Conservation (phyloP, 2,888 invertebrate genomes). For the Oligia fasciuncula region DNA sequence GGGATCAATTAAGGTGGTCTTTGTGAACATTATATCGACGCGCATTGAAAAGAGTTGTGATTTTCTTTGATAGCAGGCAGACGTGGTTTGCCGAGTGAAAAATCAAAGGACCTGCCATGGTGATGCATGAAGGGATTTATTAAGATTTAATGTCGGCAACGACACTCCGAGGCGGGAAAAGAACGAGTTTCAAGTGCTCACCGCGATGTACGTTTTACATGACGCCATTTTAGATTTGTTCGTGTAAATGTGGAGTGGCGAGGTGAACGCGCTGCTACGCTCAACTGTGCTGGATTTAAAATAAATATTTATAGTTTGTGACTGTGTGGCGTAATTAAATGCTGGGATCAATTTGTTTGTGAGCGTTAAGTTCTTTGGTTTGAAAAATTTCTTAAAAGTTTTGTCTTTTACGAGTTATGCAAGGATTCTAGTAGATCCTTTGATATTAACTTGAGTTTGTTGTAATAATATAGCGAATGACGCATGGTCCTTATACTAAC, state of each 20-base stretch:
- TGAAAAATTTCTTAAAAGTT: not conserved
- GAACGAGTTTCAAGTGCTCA: constrained; percentile 87
- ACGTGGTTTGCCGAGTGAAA: constrained; percentile 89
- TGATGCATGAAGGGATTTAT: constrained; percentile 89
- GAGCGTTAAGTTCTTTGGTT: not conserved
- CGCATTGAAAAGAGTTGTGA: constrained; percentile 90
- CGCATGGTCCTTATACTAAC: not conserved
- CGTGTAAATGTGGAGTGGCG: constrained; percentile 79
- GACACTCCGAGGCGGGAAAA: constrained; percentile 89
- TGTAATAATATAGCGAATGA: not conserved
- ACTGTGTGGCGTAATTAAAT: constrained; percentile 39
- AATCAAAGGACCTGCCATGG: constrained; percentile 87
- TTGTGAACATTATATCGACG: constrained; percentile 88
- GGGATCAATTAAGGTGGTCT: constrained; percentile 87
- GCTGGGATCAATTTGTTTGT: constrained; percentile 48
- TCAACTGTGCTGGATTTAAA: constrained; percentile 58
- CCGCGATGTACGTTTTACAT: constrained; percentile 86
- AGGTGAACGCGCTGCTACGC: constrained; percentile 66
- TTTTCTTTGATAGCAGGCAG: constrained; percentile 89
- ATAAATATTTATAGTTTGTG: constrained; percentile 61
- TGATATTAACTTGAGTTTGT: not conserved
- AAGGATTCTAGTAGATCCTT: not conserved
- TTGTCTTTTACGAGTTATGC: not conserved
- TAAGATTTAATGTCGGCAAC: constrained; percentile 90
- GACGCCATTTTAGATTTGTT: constrained; percentile 87